Conservation (phyloP, 37 sponge, comb jelly and placozoan species). For the Eunapius fragilis region DNA sequence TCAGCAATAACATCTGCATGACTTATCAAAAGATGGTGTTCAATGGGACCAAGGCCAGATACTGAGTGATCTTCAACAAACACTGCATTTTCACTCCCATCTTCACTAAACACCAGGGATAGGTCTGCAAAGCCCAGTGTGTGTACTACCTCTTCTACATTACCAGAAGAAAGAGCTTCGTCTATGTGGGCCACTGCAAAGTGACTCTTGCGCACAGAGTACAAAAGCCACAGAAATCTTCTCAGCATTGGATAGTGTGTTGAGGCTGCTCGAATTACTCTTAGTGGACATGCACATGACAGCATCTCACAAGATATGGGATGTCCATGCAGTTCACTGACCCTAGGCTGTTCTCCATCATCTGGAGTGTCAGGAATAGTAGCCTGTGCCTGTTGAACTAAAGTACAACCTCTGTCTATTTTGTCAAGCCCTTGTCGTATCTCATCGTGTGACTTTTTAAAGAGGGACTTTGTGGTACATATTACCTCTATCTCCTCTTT, state of each 20-base stretch:
- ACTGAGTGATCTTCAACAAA: background rate
- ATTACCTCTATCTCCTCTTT: background rate
- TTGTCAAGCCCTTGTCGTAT: background rate
- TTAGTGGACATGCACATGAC: background rate
- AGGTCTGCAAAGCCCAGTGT: slow-evolving; percentile 12
- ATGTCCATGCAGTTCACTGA: slow-evolving; percentile 13
- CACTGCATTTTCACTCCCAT: background rate
- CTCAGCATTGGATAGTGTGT: slow-evolving; percentile 4
- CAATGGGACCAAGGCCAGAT: background rate
- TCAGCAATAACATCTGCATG: slow-evolving; percentile 24
- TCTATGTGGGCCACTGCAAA: slow-evolving; percentile 1
- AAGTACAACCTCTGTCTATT: background rate
- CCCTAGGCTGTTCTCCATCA: background rate
- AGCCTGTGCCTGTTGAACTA: background rate
- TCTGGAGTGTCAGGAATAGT: background rate
- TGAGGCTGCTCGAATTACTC: slow-evolving; percentile 16
- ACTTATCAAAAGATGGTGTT: background rate
- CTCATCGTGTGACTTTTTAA: background rate
- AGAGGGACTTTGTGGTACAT: background rate
- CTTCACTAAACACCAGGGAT: background rate
- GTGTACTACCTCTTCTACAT: background rate
- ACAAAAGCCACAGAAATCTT: slow-evolving; percentile 3
- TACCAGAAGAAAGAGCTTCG: background rate
- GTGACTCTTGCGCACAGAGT: slow-evolving; percentile 1
- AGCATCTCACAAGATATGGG: slow-evolving; percentile 3